Percentiles rank a stretch among this genome's conserved stretches.
These are phyloP conservation scores for Mellilla xanthometata DNA, from an alignment of 2,888 invertebrate species.

Conservation along the genomic window DNA sequence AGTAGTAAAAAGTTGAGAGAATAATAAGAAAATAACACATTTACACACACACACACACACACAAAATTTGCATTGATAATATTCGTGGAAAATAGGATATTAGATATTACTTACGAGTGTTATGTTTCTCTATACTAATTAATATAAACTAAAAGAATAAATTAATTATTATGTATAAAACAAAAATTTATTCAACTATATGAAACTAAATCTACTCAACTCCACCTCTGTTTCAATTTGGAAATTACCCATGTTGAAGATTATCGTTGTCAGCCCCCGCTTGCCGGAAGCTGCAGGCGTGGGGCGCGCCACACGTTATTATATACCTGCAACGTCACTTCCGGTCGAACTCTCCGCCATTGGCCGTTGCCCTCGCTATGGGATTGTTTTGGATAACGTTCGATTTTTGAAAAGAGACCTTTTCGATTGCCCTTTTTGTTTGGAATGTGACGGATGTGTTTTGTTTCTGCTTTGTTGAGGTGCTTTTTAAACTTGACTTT, in stretches of 20 bases:
- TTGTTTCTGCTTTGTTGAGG: not conserved
- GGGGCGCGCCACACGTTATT: conserved; percentile 61
- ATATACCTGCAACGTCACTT: conserved; percentile 78
- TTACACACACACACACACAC: too few species aligned
- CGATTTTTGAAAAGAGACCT: conserved; percentile 42
- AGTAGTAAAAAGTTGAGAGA: too few species aligned
- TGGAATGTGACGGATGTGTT: conserved; percentile 23
- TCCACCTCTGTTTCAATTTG: conserved; percentile 50
- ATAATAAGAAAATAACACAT: too few species aligned
- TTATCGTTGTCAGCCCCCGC: conserved; percentile 64
- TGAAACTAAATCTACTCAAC: conserved; percentile 45
- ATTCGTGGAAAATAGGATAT: too few species aligned
- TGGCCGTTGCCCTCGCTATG: conserved; percentile 35
- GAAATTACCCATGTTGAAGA: conserved; percentile 75
- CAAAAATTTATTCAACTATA: too few species aligned
- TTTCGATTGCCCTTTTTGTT: conserved; percentile 29
- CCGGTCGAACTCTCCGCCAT: conserved; percentile 50
- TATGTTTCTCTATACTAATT: too few species aligned
- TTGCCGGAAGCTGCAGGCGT: conserved; percentile 70
- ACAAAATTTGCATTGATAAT: too few species aligned
- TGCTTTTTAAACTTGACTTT: too few species aligned
- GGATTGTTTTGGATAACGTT: conserved; percentile 37
- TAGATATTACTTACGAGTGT: too few species aligned
- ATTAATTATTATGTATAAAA: too few species aligned
- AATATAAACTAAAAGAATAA: too few species aligned